Percentiles rank a stretch among this genome's conserved stretches.
Evolutionary conservation across 2,113 vertebrate genomes (phyloP).

Genomic region (Erpornis zantholeuca): DNA sequence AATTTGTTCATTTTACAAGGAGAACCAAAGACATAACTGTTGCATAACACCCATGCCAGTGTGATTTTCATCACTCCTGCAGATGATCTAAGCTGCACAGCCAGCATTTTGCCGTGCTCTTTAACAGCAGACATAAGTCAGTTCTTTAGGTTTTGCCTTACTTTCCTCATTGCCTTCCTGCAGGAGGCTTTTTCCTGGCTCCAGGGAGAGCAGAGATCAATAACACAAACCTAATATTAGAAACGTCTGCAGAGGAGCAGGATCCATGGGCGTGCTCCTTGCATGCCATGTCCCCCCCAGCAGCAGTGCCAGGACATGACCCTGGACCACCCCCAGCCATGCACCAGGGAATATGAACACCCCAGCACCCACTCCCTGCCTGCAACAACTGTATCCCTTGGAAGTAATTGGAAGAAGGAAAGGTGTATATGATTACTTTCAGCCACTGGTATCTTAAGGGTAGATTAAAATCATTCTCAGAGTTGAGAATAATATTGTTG

Average conservation of each 20-base stretch:
- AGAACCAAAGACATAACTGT: not conserved
- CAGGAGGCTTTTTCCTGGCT: conserved; percentile 3
- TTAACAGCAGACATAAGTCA: conserved; percentile 4
- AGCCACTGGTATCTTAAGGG: not conserved
- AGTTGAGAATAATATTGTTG: not conserved
- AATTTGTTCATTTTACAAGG: not conserved
- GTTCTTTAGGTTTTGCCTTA: conserved; percentile 39
- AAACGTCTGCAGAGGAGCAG: conserved; percentile 5
- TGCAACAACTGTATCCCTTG: not conserved
- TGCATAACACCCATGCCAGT: not conserved
- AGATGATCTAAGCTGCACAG: not conserved
- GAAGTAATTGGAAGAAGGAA: not conserved
- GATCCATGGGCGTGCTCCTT: not conserved
- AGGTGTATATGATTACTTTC: not conserved
- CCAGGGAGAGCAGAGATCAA: conserved; percentile 42
- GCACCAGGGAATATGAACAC: not conserved
- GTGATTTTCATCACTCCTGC: not conserved
- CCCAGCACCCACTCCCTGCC: not conserved
- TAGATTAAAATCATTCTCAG: not conserved
- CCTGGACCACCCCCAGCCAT: not conserved
- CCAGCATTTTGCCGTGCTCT: not conserved
- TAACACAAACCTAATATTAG: conserved; percentile 67
- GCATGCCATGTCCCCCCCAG: not conserved
- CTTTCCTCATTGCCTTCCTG: conserved; percentile 33
- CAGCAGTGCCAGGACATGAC: not conserved